These are phyloP conservation scores for Philhelius pedissequus DNA, from an alignment of 2,888 invertebrate species.

Conservation along the genomic window DNA sequence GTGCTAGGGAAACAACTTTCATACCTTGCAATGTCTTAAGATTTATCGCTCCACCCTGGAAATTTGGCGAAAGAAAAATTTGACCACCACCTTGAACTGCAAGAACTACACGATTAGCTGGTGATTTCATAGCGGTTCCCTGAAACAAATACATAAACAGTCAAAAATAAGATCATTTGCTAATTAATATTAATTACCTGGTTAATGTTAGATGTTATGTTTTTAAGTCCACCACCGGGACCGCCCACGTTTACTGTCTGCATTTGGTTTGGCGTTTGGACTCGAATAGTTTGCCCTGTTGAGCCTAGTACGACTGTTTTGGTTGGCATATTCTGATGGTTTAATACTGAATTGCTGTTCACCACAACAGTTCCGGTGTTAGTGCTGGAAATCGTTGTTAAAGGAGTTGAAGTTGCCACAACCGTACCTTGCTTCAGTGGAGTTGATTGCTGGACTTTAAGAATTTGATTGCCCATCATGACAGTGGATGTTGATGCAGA, in stretches of 20 bases:
- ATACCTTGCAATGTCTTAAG: constrained; percentile 83
- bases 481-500: constrained; percentile 76
- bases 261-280: constrained; percentile 70
- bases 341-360: constrained; percentile 62
- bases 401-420: constrained; percentile 55
- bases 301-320: constrained; percentile 75
- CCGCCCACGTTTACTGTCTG: constrained; percentile 38
- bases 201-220: constrained; percentile 33
- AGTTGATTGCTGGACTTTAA: constrained; percentile 74
- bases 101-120: constrained; percentile 79
- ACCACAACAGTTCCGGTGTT: constrained; percentile 69
- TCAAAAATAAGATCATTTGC: neutral
- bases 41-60: constrained; percentile 82
- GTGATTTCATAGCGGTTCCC: constrained; percentile 71
- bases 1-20: constrained; percentile 82
- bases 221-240: constrained; percentile 28
- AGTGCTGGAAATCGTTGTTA: constrained; percentile 69
- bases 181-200: constrained; percentile 25
- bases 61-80: constrained; percentile 82
- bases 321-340: constrained; percentile 60
- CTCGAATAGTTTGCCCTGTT: constrained; percentile 75
- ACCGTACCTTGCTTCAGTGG: constrained; percentile 65
- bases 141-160: constrained; percentile 19
- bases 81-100: constrained; percentile 82
- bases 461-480: constrained; percentile 78